These are phyloP conservation scores for Abramis brama DNA, from an alignment of 2,113 vertebrate genomes.

Conservation along the genomic window DNA sequence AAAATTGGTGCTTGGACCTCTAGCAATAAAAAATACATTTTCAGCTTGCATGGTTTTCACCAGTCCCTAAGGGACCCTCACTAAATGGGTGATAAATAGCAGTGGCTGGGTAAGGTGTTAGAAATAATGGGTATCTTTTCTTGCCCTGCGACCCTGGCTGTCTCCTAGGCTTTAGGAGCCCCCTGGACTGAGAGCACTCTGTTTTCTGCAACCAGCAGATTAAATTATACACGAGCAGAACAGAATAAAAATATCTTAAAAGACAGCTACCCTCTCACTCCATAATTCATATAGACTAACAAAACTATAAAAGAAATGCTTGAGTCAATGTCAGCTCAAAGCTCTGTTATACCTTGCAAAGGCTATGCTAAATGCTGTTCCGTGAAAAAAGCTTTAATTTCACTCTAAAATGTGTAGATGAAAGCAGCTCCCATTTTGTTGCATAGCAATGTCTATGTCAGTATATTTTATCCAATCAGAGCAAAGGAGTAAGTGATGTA, in stretches of 20 bases:
- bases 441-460: background rate
- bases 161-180: constrained; percentile 51
- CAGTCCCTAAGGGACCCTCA: background rate
- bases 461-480: background rate
- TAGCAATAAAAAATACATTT: too few relatives aligned
- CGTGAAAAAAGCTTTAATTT: background rate
- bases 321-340: background rate
- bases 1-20: too few relatives aligned
- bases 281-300: constrained; percentile 3
- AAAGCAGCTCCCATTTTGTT: background rate
- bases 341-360: background rate
- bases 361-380: background rate
- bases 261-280: constrained; percentile 30
- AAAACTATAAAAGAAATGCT: background rate
- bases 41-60: background rate
- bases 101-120: background rate
- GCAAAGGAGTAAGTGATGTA: too few relatives aligned
- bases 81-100: background rate
- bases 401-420: background rate
- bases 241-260: constrained; percentile 74
- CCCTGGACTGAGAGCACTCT: constrained; percentile 11
- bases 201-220: constrained; percentile 63
- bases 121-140: background rate
- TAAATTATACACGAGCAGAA: constrained; percentile 76
- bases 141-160: background rate